phyloP scores from a whole-genome alignment of 2,113 vertebrate species.

The Sturnus vulgaris region DNA sequence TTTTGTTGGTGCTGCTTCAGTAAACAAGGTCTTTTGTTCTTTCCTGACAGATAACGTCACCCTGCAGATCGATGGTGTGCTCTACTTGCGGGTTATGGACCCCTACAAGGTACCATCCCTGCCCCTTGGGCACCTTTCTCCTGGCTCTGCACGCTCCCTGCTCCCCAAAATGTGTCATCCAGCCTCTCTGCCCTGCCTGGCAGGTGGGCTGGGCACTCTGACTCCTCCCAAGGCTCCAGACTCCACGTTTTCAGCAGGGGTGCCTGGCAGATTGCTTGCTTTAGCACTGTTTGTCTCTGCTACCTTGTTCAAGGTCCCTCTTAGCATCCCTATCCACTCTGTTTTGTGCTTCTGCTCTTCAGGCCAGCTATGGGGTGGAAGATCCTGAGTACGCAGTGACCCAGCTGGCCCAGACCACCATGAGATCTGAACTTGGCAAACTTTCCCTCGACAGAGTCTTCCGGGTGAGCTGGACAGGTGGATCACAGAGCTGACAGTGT shows the following conservation, averaged over 20 bases:
- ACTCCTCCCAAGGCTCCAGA: not conserved
- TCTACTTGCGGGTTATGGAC: conserved; percentile 91
- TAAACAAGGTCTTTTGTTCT: not conserved
- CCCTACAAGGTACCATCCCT: conserved; percentile 87
- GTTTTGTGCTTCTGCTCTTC: not conserved
- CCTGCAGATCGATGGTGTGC: conserved; percentile 94
- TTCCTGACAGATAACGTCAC: conserved; percentile 88
- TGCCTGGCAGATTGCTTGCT: not conserved
- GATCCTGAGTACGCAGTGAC: conserved; percentile 97
- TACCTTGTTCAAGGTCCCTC: not conserved
- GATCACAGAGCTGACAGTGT: accelerated
- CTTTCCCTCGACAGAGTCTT: conserved; percentile 96
- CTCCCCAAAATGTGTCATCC: accelerated
- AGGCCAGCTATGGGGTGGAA: conserved; percentile 95
- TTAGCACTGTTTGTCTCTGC: accelerated
- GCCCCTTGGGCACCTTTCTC: not conserved
- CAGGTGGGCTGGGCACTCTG: not conserved
- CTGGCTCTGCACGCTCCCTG: not conserved
- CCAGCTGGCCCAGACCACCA: conserved; percentile 95
- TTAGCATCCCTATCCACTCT: not conserved
- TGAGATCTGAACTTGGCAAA: conserved; percentile 96
- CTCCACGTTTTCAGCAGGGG: accelerated
- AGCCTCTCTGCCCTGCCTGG: not conserved
- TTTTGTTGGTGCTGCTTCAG: not conserved
- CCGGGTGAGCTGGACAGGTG: conserved; percentile 74